Evolutionary conservation across 1,140 invertebrate species (phyloP).

Genomic region (Rhagoletis zephyria): DNA sequence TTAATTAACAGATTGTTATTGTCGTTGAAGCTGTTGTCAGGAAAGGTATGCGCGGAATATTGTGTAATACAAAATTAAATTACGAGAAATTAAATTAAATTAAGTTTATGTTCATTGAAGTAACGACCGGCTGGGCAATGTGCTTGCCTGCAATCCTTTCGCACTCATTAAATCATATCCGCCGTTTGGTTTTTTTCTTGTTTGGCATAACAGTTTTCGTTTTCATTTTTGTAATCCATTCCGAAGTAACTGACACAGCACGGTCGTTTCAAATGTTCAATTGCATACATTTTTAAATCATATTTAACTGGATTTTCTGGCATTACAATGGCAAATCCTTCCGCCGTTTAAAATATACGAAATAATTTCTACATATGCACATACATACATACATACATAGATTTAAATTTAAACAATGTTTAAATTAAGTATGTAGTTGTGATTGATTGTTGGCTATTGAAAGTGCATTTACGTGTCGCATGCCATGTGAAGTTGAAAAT

Average conservation of each 20-base stretch:
- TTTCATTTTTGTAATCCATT: too few relatives aligned
- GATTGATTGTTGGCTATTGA: not conserved
- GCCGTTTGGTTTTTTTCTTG: not conserved
- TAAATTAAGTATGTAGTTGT: not conserved
- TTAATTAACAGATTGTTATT: not conserved
- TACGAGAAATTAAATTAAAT: constrained; percentile 40
- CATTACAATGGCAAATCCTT: not conserved
- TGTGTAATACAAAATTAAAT: constrained; percentile 30
- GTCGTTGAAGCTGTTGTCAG: not conserved
- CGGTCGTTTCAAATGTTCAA: not conserved
- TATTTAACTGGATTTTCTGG: not conserved
- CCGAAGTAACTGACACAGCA: not conserved
- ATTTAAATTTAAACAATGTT: not conserved
- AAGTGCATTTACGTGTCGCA: constrained; percentile 34
- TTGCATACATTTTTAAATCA: not conserved
- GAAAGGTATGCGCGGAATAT: not conserved
- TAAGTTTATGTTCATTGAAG: constrained; percentile 35
- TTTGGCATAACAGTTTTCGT: not conserved
- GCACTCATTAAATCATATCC: not conserved
- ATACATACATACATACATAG: not conserved
- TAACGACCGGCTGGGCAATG: not conserved
- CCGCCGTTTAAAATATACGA: not conserved
- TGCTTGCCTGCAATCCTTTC: not conserved
- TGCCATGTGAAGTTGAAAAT: not conserved
- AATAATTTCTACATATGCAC: not conserved